Percentiles rank a stretch among this genome's conserved stretches.
Evolutionary conservation across 2,113 vertebrate species (phyloP).

Genomic region (Pituophis catenifer): DNA sequence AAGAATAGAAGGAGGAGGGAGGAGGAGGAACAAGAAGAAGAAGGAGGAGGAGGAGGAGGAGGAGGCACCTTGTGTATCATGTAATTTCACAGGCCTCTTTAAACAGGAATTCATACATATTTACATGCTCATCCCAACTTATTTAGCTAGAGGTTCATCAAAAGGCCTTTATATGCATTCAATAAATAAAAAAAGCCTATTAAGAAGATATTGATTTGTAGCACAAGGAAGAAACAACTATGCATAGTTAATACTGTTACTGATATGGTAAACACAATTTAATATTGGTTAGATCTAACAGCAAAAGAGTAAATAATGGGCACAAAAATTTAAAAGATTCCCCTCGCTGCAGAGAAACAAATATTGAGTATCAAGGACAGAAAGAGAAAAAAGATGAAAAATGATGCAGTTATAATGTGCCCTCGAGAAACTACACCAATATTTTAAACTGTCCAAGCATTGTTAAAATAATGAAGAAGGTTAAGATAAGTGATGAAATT

Average conservation of each 20-base stretch:
- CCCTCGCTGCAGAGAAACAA: background rate
- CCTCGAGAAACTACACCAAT: background rate
- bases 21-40: fast-evolving
- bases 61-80: background rate
- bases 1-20: too few relatives aligned
- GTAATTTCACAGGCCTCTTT: background rate
- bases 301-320: background rate
- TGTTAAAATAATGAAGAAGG: background rate
- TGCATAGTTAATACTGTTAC: background rate
- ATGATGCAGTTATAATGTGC: background rate
- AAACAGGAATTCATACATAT: background rate
- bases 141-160: background rate
- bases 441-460: background rate
- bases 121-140: background rate
- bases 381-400: background rate
- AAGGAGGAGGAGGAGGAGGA: fast-evolving
- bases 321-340: background rate
- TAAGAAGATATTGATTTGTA: background rate
- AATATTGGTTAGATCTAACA: background rate
- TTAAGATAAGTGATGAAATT: background rate
- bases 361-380: background rate
- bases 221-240: background rate
- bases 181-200: background rate
- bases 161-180: background rate
- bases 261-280: background rate